Percentiles rank a stretch among this genome's conserved stretches.
Conservation (phyloP, 2,113 vertebrate species). For the Crocuta crocuta region DNA sequence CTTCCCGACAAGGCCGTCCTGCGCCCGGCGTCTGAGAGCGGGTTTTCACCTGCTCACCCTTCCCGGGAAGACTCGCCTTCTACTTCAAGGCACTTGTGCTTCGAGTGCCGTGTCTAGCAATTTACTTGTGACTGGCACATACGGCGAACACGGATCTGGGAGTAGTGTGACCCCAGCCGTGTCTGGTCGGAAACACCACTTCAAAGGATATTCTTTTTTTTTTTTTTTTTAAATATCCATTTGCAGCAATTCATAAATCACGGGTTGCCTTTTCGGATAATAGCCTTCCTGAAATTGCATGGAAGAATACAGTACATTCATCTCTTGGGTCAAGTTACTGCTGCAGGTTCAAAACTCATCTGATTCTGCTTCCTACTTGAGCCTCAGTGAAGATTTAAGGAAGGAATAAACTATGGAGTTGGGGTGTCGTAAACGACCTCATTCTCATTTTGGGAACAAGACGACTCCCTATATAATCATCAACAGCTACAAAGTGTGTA, state of each 20-base stretch:
- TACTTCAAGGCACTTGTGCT: constrained; percentile 67
- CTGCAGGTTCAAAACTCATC: background rate
- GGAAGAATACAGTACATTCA: constrained; percentile 38
- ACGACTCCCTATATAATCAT: rapidly evolving
- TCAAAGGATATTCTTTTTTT: constrained; percentile 67
- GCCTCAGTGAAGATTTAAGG: background rate
- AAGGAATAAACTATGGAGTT: too few relatives aligned
- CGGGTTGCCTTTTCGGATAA: constrained; percentile 53
- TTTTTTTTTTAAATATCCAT: constrained; percentile 28
- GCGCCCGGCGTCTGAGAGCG: background rate
- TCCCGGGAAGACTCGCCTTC: background rate
- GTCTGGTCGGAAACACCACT: constrained; percentile 66
- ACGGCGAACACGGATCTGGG: constrained; percentile 30
- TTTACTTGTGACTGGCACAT: constrained; percentile 60
- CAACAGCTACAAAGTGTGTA: rapidly evolving
- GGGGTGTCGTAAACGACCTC: too few relatives aligned
- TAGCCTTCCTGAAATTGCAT: background rate
- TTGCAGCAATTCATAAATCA: constrained; percentile 78
- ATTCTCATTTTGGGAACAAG: background rate
- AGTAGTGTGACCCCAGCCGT: constrained; percentile 24
- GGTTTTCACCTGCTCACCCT: constrained; percentile 44
- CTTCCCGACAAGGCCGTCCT: background rate
- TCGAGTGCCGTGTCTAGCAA: constrained; percentile 51
- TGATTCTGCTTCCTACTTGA: background rate
- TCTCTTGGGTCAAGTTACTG: constrained; percentile 39